A percentile compares a stretch with the other conserved stretches of the same genome.
Conservation (phyloP, 2,888 invertebrate species). For the Caenorhabditis wallacei region DNA sequence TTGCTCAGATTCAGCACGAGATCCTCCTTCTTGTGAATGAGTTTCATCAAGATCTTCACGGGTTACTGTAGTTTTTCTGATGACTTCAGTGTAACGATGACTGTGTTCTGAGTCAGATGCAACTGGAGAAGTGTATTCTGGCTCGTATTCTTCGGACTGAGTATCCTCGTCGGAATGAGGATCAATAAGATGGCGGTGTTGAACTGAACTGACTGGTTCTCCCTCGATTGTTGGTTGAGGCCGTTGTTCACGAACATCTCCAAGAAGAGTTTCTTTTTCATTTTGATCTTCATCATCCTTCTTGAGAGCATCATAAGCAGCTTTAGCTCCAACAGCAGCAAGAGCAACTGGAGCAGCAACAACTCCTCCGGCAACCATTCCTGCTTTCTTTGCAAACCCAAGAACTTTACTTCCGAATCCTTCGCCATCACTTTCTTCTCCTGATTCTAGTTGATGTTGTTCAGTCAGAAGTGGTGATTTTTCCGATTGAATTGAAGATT, state of each 20-base stretch:
- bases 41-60: conserved; percentile 26
- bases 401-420: conserved; percentile 64
- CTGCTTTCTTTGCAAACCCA: conserved; percentile 73
- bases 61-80: conserved; percentile 37
- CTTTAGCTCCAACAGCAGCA: conserved; percentile 74
- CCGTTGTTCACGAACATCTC: conserved; percentile 17
- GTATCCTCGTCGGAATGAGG: conserved; percentile 1
- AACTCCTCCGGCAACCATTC: conserved; percentile 74
- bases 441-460: conserved; percentile 37
- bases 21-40: background rate
- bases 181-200: background rate
- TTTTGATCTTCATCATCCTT: conserved; percentile 55
- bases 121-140: conserved; percentile 15
- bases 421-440: conserved; percentile 60
- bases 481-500: conserved; percentile 32
- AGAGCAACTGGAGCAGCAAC: conserved; percentile 74
- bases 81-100: conserved; percentile 32
- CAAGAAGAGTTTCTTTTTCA: conserved; percentile 24
- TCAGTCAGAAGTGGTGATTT: conserved; percentile 42
- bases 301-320: conserved; percentile 73
- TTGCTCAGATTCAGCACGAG: conserved; percentile 12
- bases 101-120: conserved; percentile 5
- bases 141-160: conserved; percentile 14
- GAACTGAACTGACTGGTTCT: background rate
- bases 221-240: conserved; percentile 2